Evolutionary conservation across 2,888 invertebrate genomes (phyloP).

Genomic region (Scrobipalpa costella): DNA sequence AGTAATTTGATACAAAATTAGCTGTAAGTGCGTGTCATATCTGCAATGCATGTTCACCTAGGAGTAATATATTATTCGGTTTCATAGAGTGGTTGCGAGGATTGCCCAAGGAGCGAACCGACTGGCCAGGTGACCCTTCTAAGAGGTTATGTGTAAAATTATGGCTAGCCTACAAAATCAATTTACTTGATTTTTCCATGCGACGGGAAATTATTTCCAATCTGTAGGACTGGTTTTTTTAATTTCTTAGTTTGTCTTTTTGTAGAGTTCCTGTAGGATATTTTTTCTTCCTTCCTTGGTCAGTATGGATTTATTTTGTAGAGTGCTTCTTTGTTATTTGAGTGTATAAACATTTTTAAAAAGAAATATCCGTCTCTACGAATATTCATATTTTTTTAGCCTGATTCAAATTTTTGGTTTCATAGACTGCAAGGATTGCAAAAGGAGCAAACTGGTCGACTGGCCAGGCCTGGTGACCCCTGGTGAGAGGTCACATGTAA

Average conservation of each 20-base stretch:
- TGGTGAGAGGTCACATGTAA: slow-evolving; percentile 47
- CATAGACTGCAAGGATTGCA: no score
- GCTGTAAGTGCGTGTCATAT: neutral
- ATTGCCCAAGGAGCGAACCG: slow-evolving; percentile 50
- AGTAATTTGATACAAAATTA: slow-evolving; percentile 4
- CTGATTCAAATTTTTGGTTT: no score
- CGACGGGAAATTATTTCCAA: neutral
- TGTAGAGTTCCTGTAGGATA: no score
- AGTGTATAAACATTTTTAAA: no score
- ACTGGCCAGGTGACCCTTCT: slow-evolving; percentile 31
- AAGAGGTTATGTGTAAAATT: slow-evolving; percentile 43
- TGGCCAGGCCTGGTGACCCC: slow-evolving; percentile 53
- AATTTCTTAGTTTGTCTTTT: no score
- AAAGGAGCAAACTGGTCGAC: no score
- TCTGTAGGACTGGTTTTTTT: no score
- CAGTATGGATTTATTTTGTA: no score
- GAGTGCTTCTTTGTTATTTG: no score
- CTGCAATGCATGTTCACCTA: slow-evolving; percentile 20
- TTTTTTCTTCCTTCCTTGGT: no score
- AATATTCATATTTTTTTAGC: no score
- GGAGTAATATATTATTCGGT: slow-evolving; percentile 18
- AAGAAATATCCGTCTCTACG: no score
- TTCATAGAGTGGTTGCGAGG: slow-evolving; percentile 36
- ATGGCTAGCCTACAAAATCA: slow-evolving; percentile 4
- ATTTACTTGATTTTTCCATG: neutral